A percentile compares a stretch with the other conserved stretches of the same genome.
These are phyloP conservation scores for Acanthis flammea DNA, from an alignment of 2,797 vertebrate genomes.

Conservation along the genomic window DNA sequence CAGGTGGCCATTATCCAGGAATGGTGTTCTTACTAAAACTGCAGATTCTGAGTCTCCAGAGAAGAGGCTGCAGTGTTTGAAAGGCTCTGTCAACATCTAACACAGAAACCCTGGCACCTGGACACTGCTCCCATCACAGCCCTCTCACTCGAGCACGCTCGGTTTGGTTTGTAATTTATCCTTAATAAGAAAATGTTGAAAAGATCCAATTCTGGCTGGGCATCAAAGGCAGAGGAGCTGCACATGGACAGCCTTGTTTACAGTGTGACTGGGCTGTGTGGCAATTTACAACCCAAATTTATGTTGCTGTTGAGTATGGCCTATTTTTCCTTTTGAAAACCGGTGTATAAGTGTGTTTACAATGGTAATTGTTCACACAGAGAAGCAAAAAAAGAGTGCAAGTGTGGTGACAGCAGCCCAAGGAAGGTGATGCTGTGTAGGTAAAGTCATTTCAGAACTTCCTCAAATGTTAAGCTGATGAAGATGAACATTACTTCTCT, in stretches of 20 bases:
- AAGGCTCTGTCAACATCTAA: background rate
- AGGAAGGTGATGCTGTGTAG: background rate
- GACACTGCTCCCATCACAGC: background rate
- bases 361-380: background rate
- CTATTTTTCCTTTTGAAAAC: background rate
- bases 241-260: fast-evolving
- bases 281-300: background rate
- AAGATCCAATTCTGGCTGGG: background rate
- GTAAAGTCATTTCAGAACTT: background rate
- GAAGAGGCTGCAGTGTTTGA: background rate
- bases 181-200: slow-evolving; percentile 6
- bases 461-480: background rate
- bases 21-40: background rate
- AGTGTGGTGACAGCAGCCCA: background rate
- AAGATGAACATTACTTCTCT: background rate
- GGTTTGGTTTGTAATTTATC: background rate
- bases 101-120: background rate
- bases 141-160: background rate
- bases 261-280: background rate
- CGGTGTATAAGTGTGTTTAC: background rate
- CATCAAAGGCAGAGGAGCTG: background rate
- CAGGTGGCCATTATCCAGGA: background rate
- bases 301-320: background rate
- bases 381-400: background rate
- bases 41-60: background rate